A percentile compares a stretch with the other conserved stretches of the same genome.
phyloP scores from a whole-genome alignment of 2,113 vertebrate genomes.

The Protobothrops mucrosquamatus region DNA sequence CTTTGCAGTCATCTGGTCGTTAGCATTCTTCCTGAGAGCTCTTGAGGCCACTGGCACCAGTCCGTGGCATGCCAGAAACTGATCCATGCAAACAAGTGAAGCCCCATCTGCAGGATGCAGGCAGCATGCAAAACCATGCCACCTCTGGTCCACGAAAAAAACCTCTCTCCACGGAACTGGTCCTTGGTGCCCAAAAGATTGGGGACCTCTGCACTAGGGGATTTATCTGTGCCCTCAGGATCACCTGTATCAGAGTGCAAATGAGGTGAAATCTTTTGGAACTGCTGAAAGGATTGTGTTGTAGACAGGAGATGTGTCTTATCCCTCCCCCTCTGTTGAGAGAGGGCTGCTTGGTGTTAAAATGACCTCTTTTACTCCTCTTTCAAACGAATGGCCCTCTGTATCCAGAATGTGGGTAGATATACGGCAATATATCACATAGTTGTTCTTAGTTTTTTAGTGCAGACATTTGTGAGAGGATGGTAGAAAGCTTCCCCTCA shows the following conservation, averaged over 20 bases:
- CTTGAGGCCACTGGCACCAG: background rate
- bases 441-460: background rate
- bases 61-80: too few relatives aligned
- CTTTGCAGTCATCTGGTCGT: background rate
- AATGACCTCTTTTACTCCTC: background rate
- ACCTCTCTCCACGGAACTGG: too few relatives aligned
- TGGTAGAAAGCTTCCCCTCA: background rate
- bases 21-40: background rate
- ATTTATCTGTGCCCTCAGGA: background rate
- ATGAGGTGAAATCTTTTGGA: background rate
- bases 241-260: background rate
- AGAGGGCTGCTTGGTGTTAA: background rate
- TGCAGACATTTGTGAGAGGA: background rate
- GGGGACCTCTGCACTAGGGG: background rate
- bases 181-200: too few relatives aligned
- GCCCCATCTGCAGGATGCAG: too few relatives aligned
- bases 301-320: background rate
- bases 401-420: background rate
- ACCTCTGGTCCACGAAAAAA: too few relatives aligned
- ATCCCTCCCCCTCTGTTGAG: background rate
- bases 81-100: too few relatives aligned
- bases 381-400: background rate
- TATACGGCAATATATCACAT: background rate
- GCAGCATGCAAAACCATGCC: too few relatives aligned
- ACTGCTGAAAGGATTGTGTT: background rate